These are phyloP conservation scores for Pantherophis vulpinus DNA, from an alignment of 2,797 vertebrate species.

Conservation along the genomic window DNA sequence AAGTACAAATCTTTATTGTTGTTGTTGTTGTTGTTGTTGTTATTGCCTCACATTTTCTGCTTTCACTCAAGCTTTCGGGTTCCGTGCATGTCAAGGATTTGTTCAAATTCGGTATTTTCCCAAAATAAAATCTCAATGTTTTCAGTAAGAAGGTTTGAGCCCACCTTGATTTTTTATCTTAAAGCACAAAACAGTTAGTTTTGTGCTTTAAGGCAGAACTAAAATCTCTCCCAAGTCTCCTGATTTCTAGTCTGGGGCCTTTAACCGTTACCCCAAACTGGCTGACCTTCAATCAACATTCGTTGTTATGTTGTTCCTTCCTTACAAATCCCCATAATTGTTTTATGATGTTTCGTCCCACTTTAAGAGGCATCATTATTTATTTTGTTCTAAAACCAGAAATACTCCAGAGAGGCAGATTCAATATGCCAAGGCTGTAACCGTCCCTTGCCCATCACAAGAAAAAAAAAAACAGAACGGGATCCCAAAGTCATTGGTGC, in stretches of 20 bases:
- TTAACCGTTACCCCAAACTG: neutral
- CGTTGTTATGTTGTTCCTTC: neutral
- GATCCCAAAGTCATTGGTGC: neutral
- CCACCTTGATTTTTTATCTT: neutral
- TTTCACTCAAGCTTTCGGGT: neutral
- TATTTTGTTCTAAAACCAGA: neutral
- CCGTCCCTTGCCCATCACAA: neutral
- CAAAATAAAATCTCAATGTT: neutral
- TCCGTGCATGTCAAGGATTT: neutral
- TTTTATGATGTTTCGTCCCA: neutral
- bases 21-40: too few species aligned
- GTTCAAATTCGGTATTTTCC: neutral
- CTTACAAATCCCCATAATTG: neutral
- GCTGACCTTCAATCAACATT: neutral
- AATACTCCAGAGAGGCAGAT: neutral
- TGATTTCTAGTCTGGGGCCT: neutral
- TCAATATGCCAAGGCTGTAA: neutral
- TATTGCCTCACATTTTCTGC: neutral
- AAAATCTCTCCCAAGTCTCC: neutral
- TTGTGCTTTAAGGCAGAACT: neutral
- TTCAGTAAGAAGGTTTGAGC: neutral
- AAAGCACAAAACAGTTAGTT: neutral
- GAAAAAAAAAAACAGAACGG: neutral
- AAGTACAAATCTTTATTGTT: conserved; percentile 54
- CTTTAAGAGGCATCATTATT: neutral